phyloP scores from a whole-genome alignment of 2,888 invertebrate genomes.

The Helleia helle region DNA sequence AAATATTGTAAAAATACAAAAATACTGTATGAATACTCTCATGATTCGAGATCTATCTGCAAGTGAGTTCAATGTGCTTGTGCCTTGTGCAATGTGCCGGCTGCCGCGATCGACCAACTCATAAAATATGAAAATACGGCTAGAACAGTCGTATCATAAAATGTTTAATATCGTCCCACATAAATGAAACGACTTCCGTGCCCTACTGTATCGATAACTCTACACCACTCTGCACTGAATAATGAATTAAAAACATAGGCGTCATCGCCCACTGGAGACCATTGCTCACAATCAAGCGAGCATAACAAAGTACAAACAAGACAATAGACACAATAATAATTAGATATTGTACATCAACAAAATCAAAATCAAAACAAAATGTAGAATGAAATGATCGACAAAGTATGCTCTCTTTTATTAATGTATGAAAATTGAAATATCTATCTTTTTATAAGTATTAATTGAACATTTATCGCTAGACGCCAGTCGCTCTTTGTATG shows the following conservation, averaged over 20 bases:
- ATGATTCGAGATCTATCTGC: constrained; percentile 35
- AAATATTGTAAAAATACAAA: constrained; percentile 28
- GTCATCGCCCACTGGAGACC: not conserved
- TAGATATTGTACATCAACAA: no score
- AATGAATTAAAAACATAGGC: not conserved
- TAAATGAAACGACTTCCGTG: constrained; percentile 40
- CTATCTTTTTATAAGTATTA: no score
- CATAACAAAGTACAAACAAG: no score
- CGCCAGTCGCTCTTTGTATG: no score
- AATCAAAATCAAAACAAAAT: no score
- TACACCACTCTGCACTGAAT: not conserved
- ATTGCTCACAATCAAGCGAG: no score
- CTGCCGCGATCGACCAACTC: constrained; percentile 32
- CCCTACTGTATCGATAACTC: not conserved
- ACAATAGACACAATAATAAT: no score
- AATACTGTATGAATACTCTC: constrained; percentile 24
- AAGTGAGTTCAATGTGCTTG: constrained; percentile 31
- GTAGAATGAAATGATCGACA: no score
- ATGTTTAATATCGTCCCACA: constrained; percentile 38
- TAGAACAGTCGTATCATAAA: constrained; percentile 36
- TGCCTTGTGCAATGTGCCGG: no score
- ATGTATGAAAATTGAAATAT: no score
- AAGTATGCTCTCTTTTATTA: no score
- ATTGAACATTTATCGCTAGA: no score
- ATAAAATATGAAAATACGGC: constrained; percentile 32